Conservation (phyloP, 2,797 vertebrate species). For the Alauda arvensis region DNA sequence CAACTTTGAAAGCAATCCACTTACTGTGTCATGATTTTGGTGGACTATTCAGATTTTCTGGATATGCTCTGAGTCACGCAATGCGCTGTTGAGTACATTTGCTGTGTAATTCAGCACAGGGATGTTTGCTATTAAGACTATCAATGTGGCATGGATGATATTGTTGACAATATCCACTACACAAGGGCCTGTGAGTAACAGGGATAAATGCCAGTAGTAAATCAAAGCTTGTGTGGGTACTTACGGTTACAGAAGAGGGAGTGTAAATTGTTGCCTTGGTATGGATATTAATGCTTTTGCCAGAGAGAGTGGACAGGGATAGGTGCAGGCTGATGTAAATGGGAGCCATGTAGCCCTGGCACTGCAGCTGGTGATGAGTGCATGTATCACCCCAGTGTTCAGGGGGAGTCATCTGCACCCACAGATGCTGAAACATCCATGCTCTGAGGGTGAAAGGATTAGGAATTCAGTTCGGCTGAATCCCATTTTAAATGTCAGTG, state of each 20-base stretch:
- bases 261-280: neutral
- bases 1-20: neutral
- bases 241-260: neutral
- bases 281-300: neutral
- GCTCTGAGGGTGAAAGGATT: neutral
- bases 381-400: neutral
- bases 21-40: neutral
- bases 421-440: neutral
- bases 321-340: neutral
- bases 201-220: neutral
- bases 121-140: neutral
- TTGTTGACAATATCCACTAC: neutral
- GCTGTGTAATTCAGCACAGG: neutral
- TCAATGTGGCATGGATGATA: neutral
- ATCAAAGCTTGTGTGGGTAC: neutral
- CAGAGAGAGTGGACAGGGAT: neutral
- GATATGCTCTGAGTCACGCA: neutral
- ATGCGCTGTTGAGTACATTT: neutral
- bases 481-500: constrained; percentile 18
- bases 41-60: neutral
- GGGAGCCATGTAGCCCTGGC: neutral
- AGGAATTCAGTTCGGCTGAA: constrained; percentile 14
- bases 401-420: neutral
- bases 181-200: neutral
- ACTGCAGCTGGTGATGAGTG: neutral